phyloP scores from a whole-genome alignment of 2,797 vertebrate species.

The Hirundo rustica region DNA sequence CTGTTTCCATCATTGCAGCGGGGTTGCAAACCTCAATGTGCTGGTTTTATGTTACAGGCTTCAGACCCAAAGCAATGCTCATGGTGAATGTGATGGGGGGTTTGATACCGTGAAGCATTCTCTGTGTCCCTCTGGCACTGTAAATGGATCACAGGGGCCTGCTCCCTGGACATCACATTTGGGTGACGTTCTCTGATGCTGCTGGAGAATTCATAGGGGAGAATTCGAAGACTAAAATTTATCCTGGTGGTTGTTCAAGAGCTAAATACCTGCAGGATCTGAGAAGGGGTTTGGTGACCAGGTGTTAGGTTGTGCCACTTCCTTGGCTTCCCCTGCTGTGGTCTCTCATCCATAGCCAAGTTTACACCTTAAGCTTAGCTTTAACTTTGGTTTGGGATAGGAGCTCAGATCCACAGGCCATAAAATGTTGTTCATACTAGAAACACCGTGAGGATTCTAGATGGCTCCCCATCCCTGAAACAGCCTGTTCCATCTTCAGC shows the following conservation, averaged over 20 bases:
- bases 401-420: background rate
- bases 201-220: background rate
- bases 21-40: background rate
- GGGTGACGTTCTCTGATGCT: background rate
- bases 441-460: background rate
- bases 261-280: background rate
- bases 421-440: background rate
- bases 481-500: background rate
- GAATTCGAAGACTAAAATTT: background rate
- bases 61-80: background rate
- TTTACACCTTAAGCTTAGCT: background rate
- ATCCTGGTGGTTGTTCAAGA: background rate
- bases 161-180: background rate
- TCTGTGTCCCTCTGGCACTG: background rate
- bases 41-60: background rate
- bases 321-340: background rate
- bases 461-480: background rate
- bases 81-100: too few species aligned
- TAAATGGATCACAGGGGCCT: background rate
- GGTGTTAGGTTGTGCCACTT: background rate
- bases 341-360: accelerated
- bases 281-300: background rate
- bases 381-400: background rate
- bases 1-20: background rate
- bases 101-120: accelerated